Evolutionary conservation across 2,888 invertebrate genomes (phyloP).

Genomic region (Heliconius hortense): DNA sequence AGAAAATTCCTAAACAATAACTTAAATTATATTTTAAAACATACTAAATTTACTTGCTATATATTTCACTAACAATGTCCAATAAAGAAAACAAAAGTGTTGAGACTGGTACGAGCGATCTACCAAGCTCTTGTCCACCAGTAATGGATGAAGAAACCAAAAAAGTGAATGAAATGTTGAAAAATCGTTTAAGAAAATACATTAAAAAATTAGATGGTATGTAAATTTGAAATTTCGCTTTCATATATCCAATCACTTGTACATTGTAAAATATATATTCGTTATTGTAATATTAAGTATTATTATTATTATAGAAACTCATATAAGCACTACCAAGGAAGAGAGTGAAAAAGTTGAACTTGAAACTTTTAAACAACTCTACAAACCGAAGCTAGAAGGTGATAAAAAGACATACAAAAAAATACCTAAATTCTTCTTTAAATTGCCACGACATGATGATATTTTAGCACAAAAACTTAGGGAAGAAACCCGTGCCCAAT

Average conservation of each 20-base stretch:
- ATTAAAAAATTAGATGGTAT: slow-evolving; percentile 78
- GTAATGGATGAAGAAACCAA: slow-evolving; percentile 49
- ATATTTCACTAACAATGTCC: slow-evolving; percentile 46
- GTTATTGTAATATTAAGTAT: not conserved
- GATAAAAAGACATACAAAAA: slow-evolving; percentile 79
- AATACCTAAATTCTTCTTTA: slow-evolving; percentile 89
- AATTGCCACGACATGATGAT: slow-evolving; percentile 89
- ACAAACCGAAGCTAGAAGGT: slow-evolving; percentile 75
- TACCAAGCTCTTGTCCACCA: slow-evolving; percentile 26
- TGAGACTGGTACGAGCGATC: slow-evolving; percentile 49
- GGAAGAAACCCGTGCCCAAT: slow-evolving; percentile 93
- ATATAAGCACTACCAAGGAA: slow-evolving; percentile 67
- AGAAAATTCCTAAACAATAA: not conserved
- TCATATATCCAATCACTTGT: too few species aligned
- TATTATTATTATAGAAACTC: slow-evolving; percentile 56
- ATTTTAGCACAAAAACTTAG: slow-evolving; percentile 89
- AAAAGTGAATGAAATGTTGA: slow-evolving; percentile 69
- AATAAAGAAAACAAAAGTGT: slow-evolving; percentile 50
- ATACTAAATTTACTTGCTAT: not conserved
- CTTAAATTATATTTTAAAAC: not conserved
- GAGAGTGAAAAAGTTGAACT: slow-evolving; percentile 76
- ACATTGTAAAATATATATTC: not conserved
- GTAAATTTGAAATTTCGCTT: slow-evolving; percentile 5
- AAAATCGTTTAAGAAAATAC: slow-evolving; percentile 74
- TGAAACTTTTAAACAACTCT: slow-evolving; percentile 80